These are phyloP conservation scores for Gryllus bimaculatus DNA, from an alignment of 1,140 invertebrate genomes.

Conservation along the genomic window DNA sequence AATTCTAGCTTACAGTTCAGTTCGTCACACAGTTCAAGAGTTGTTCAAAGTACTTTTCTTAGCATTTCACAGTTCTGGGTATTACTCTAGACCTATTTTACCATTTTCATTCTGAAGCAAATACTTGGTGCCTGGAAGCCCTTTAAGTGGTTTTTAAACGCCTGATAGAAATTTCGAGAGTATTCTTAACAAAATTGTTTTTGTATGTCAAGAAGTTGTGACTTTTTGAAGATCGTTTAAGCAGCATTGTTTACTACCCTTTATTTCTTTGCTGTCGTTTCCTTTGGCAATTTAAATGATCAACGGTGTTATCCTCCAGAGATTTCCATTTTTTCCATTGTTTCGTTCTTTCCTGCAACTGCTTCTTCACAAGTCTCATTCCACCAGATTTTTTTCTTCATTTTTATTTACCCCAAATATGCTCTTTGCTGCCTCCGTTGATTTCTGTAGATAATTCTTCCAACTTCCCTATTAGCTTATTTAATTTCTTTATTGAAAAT, in stretches of 20 bases:
- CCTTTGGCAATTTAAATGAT: conserved; percentile 7
- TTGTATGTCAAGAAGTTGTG: conserved; percentile 9
- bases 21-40: neutral
- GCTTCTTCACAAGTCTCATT: no score
- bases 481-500: no score
- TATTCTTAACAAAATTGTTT: conserved; percentile 6
- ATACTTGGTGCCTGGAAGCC: conserved; percentile 6
- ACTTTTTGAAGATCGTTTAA: conserved; percentile 11
- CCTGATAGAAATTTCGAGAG: conserved; percentile 12
- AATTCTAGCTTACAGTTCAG: no score
- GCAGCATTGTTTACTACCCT: neutral
- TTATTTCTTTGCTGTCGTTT: neutral
- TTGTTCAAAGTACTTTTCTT: conserved; percentile 1
- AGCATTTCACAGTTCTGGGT: conserved; percentile 15
- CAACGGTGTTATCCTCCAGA: neutral
- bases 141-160: conserved; percentile 12
- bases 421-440: no score
- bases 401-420: no score
- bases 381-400: no score
- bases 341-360: no score
- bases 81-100: neutral
- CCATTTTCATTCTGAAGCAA: conserved; percentile 14
- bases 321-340: conserved; percentile 8
- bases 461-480: no score
- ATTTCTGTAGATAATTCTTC: no score